Conservation (phyloP, 2,888 invertebrate species). For the Agonopterix arenella region DNA sequence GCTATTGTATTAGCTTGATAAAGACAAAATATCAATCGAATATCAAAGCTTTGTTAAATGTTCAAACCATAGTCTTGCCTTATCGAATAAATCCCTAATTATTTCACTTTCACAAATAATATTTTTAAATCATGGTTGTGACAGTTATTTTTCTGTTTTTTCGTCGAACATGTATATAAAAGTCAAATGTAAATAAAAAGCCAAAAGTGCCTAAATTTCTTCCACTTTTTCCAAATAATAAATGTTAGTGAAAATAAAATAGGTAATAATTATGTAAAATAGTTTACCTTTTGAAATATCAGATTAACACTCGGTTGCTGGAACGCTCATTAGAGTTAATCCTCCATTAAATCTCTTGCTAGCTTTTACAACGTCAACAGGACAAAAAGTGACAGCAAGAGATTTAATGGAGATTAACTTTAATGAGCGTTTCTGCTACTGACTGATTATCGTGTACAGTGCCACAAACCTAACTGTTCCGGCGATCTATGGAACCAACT, state of each 20-base stretch:
- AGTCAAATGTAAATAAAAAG: constrained; percentile 24
- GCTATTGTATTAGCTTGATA: not conserved
- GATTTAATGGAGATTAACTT: no score
- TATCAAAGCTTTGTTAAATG: not conserved
- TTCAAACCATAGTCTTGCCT: not conserved
- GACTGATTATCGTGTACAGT: no score
- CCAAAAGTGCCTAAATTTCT: constrained; percentile 32
- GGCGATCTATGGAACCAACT: no score
- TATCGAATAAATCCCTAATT: no score
- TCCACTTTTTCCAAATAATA: constrained; percentile 13
- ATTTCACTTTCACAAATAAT: not conserved
- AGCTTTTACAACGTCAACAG: no score
- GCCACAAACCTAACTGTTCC: no score
- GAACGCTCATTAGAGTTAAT: no score
- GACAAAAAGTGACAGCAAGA: no score
- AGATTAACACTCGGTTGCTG: no score
- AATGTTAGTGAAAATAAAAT: constrained; percentile 2
- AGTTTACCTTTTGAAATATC: not conserved
- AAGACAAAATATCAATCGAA: not conserved
- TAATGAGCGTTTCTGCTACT: no score
- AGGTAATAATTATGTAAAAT: constrained; percentile 1
- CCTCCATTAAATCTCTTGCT: no score
- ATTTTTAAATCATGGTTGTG: constrained; percentile 6
- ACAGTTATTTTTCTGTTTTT: not conserved
- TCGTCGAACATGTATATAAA: constrained; percentile 4